These are phyloP conservation scores for Plagodis dolabraria DNA, from an alignment of 2,888 invertebrate genomes.

Conservation along the genomic window DNA sequence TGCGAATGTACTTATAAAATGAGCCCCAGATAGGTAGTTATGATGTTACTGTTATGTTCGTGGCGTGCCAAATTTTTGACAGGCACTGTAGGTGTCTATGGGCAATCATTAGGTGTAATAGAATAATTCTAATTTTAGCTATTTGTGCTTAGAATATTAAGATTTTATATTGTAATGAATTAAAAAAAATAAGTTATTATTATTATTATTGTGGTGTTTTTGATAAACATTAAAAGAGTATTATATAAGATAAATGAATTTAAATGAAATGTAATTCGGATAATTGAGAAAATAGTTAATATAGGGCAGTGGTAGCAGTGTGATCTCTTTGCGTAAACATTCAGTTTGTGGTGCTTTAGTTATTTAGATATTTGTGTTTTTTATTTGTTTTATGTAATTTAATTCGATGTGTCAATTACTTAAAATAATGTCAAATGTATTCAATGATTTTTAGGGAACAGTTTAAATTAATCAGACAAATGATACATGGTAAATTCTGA, in stretches of 20 bases:
- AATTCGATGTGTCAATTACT: slow-evolving; percentile 39
- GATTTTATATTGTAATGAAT: slow-evolving; percentile 24
- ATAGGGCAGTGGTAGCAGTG: slow-evolving; percentile 42
- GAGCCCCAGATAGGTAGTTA: too few species aligned
- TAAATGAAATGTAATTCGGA: slow-evolving; percentile 16
- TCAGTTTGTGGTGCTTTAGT: slow-evolving; percentile 52
- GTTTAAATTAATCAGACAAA: not conserved
- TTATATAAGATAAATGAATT: slow-evolving; percentile 31
- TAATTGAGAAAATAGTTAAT: slow-evolving; percentile 7
- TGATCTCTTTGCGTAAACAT: slow-evolving; percentile 46
- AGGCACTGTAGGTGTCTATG: slow-evolving; percentile 22
- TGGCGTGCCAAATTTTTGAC: slow-evolving; percentile 8
- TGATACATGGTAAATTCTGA: not conserved
- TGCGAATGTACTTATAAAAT: too few species aligned
- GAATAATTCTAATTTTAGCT: slow-evolving; percentile 11
- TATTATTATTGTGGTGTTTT: slow-evolving; percentile 26
- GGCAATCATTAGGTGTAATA: slow-evolving; percentile 22
- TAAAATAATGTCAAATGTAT: slow-evolving; percentile 22
- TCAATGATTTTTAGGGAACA: slow-evolving; percentile 16
- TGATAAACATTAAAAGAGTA: slow-evolving; percentile 31
- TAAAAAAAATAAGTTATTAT: slow-evolving; percentile 16
- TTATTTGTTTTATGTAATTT: slow-evolving; percentile 37
- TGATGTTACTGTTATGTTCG: not conserved
- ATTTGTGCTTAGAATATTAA: slow-evolving; percentile 17
- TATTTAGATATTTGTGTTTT: slow-evolving; percentile 19